phyloP scores from a whole-genome alignment of 2,888 invertebrate species.

The Drosophila subsilvestris region DNA sequence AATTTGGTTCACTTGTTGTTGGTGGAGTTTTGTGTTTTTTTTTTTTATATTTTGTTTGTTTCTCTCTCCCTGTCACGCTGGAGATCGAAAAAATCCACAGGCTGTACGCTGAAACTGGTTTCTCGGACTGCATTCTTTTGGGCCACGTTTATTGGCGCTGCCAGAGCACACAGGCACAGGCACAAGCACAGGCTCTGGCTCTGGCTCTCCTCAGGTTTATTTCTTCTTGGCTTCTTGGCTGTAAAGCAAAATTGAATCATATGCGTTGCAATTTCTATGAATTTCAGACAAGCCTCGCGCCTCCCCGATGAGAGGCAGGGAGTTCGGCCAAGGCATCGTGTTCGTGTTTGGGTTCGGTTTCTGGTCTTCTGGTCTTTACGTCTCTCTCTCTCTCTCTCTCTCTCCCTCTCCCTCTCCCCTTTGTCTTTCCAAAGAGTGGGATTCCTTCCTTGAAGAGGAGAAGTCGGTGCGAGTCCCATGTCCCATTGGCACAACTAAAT shows the following conservation, averaged over 20 bases:
- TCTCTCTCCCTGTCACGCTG: constrained; percentile 36
- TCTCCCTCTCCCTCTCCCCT: background rate
- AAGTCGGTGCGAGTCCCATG: background rate
- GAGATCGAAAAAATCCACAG: constrained; percentile 65
- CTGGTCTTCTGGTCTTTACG: constrained; percentile 8
- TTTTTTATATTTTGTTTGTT: constrained; percentile 21
- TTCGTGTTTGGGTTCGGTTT: constrained; percentile 1
- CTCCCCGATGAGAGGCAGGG: background rate
- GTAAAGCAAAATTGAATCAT: constrained; percentile 74
- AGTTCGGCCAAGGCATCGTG: background rate
- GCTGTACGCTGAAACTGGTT: constrained; percentile 74
- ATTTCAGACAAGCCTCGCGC: constrained; percentile 32
- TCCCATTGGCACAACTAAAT: constrained; percentile 52
- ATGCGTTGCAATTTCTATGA: constrained; percentile 61
- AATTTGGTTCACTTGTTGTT: constrained; percentile 78
- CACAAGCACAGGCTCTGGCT: constrained; percentile 5
- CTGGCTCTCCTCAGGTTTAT: constrained; percentile 55
- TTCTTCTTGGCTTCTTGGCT: constrained; percentile 38
- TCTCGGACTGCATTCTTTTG: constrained; percentile 77
- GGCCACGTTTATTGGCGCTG: constrained; percentile 72
- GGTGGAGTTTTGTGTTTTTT: constrained; percentile 4
- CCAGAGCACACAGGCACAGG: constrained; percentile 15
- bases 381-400: constrained; percentile 9
- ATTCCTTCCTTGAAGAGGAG: constrained; percentile 9
- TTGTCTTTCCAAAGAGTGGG: constrained; percentile 12